Evolutionary conservation across 2,113 vertebrate species (phyloP), one percentile per base, ranked within the genome.

Genomic region (Anarhynchus alexandrinus): DNA sequence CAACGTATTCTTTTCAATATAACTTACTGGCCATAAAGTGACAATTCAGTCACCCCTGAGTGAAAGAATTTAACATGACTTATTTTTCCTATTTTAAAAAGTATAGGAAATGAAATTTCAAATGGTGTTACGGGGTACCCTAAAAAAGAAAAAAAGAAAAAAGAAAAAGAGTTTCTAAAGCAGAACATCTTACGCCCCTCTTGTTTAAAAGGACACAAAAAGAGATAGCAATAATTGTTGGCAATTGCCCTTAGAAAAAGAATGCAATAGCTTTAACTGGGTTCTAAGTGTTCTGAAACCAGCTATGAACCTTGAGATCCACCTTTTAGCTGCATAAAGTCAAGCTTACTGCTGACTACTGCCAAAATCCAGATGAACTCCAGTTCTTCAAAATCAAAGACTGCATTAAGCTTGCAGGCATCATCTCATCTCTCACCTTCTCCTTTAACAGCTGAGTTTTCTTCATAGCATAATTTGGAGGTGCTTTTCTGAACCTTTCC

Each of bases 401-500:
- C 36, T 82, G 18, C n/a, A 93, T 69, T 73, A 90, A 94, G 49
- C 16, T 93, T 86, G 40, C 27, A 74, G 57, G 26, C 34, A 86
- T 47, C 45, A 79, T 66, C 66, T 55, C 58, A 84, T 74, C 47
- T 88, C 97, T 97, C 97, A 99, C 99, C 99, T 99, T 99, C 90
- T 99, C 99, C 97, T 99, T 99, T 65, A 99, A 96, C 64, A 99
- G 97, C 85, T 99, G 99, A 4, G 99, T 99, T 98, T 99, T 99
- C 98, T 99, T 99, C 99, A 99, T 99, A 86, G 99, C 99, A 40
- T 99, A 99, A 96, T 99, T 99, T 43, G 99, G 98, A 55, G 99
- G 99, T 21, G 99, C 99, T 98, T 99, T 99, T 77, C 99, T 98
- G 98, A 99, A 99, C 54, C 99, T 88, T 97, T 99, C 99, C 90